Percentiles rank a stretch among this genome's conserved stretches.
phyloP scores from a whole-genome alignment of 2,888 invertebrate species.

The Hyalella azteca region DNA sequence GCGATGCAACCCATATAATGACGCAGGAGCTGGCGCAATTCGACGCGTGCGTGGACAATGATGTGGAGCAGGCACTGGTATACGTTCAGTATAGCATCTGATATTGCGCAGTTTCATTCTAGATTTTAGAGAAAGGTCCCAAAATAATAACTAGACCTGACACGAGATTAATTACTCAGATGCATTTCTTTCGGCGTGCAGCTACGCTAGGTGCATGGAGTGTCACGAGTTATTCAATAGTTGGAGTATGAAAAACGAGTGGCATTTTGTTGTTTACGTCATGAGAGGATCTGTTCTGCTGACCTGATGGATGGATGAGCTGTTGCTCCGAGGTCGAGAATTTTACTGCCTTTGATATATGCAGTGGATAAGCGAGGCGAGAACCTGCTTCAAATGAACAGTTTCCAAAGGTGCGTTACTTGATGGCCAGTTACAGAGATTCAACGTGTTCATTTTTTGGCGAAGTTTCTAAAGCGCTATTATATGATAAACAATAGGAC shows the following conservation, averaged over 20 bases:
- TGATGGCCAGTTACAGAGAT: too few relatives aligned
- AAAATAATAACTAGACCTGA: slow-evolving; percentile 1
- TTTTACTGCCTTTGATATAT: too few relatives aligned
- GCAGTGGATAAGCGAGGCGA: too few relatives aligned
- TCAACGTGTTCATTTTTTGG: too few relatives aligned
- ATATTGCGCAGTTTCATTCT: not conserved
- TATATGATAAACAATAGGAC: too few relatives aligned
- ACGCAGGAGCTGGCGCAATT: not conserved
- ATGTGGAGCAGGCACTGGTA: not conserved
- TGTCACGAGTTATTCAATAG: not conserved
- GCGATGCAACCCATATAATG: not conserved
- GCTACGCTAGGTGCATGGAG: not conserved
- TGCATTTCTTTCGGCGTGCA: not conserved
- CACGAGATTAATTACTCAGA: not conserved
- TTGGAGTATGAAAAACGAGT: not conserved
- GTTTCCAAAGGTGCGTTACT: too few relatives aligned
- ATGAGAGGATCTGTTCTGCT: not conserved
- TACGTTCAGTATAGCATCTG: not conserved
- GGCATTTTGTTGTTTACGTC: not conserved
- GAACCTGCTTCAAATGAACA: too few relatives aligned
- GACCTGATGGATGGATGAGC: not conserved
- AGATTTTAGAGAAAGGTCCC: not conserved
- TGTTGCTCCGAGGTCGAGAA: too few relatives aligned
- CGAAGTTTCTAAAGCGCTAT: too few relatives aligned
- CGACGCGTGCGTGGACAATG: not conserved